phyloP scores from a whole-genome alignment of 2,113 vertebrate species.

The Ptilorrhoa leucosticta region DNA sequence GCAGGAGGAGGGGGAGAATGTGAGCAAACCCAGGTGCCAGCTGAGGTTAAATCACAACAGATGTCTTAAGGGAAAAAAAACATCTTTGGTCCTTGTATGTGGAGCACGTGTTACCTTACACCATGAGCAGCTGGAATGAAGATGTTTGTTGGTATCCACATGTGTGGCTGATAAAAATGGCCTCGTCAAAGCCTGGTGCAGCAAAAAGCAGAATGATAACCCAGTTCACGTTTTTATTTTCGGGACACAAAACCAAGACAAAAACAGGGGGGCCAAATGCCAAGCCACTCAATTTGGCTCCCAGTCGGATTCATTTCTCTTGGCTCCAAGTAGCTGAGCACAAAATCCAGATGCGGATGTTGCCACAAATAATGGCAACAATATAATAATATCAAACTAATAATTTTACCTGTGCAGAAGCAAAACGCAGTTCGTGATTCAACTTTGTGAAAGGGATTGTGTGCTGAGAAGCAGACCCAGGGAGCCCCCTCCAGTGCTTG shows the following conservation, averaged over 20 bases:
- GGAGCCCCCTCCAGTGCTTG: not conserved
- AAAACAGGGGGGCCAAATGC: accelerated
- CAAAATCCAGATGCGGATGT: not conserved
- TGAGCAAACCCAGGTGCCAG: not conserved
- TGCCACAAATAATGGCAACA: no score
- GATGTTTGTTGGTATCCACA: accelerated
- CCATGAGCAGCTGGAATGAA: not conserved
- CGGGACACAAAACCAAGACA: not conserved
- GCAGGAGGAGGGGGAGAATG: not conserved
- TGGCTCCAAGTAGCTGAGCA: not conserved
- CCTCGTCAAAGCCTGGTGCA: not conserved
- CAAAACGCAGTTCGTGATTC: not conserved
- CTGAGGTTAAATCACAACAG: not conserved
- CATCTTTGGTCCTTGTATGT: not conserved
- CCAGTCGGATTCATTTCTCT: not conserved
- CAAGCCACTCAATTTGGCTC: not conserved
- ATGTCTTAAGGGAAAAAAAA: not conserved
- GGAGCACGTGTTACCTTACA: not conserved
- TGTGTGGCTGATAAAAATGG: not conserved
- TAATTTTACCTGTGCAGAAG: not conserved
- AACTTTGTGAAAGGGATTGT: not conserved
- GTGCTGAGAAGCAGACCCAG: not conserved
- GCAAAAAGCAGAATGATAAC: not conserved
- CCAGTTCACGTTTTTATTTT: not conserved
- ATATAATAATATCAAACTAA: not conserved